A percentile compares a stretch with the other conserved stretches of the same genome.
Conservation (phyloP, 2,797 vertebrate species). For the Kryptolebias ocellatus region DNA sequence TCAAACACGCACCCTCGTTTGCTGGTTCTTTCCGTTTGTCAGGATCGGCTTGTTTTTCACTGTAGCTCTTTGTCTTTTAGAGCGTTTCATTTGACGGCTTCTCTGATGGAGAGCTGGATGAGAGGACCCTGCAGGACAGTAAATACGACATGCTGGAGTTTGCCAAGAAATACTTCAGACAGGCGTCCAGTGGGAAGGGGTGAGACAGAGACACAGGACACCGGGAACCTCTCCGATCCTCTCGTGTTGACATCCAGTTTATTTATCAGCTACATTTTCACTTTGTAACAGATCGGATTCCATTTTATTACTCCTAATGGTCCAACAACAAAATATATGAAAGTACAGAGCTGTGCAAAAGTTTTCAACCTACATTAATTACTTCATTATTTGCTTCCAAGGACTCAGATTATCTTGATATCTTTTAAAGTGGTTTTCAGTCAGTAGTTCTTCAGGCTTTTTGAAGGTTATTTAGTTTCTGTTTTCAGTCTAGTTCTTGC, state of each 20-base stretch:
- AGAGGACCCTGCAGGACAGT: constrained; percentile 66
- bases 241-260: not conserved
- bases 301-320: not conserved
- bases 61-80: constrained; percentile 37
- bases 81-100: constrained; percentile 72
- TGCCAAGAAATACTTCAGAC: constrained; percentile 91
- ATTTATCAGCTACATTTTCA: not conserved
- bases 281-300: too few species aligned
- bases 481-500: not conserved
- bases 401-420: not conserved
- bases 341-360: not conserved
- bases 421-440: not conserved
- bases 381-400: not conserved
- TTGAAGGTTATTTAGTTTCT: not conserved
- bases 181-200: constrained; percentile 66
- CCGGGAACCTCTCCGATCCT: not conserved
- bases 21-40: not conserved
- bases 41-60: constrained; percentile 13
- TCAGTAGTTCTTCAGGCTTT: not conserved
- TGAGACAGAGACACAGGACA: constrained; percentile 42
- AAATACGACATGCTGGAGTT: constrained; percentile 90
- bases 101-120: constrained; percentile 54
- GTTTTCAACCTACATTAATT: not conserved
- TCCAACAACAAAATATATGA: not conserved
- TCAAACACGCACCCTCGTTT: constrained; percentile 3